Base-by-base conservation (phyloP, 1,140 invertebrate genomes). In the Brachionus koreanus region DNA sequence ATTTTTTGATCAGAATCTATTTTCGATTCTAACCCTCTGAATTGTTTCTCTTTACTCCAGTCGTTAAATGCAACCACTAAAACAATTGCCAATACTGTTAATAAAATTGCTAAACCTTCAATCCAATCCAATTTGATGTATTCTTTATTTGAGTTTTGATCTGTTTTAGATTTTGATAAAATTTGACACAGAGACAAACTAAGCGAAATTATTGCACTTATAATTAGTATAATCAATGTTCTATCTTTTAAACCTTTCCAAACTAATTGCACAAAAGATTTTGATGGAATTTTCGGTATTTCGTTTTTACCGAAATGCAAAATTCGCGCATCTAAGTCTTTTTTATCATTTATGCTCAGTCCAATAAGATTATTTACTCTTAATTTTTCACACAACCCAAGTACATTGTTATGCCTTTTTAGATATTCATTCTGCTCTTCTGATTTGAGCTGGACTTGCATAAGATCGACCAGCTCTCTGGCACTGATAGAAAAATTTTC, bases 181-280 rank as follows among this genome's bases (percentile, higher is more conserved):
- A 29, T 29, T 42, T 74, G 83, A 85, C 88, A 88, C 85, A 88
- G 88, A 43, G 87, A 87, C 84, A 89, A 85, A 84, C 85, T 86
- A 84, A 89, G 84, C 74, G 88, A 88, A 63, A 89, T 85, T 83
- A 88, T 74, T 82, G 87, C 87, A 84, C 87, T 87, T 29, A 88
- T 84, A 82, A 89, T 86, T 72, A 91, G 85, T 90, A 99, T 98
- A 88, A 98, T 97, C 86, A 99, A 93, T 82, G 97, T 99, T 84
- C 98, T 94, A 91, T 99, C 97, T 90, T 99, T 97, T 87, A 99
- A 91, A 83, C 97, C 97, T 91, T 99, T 97, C 96, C 96, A 98
- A 85, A 99, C 95, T 89, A 99, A 91, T 86, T 93, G 94, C 86
- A 98, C 91, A 92, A 99, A 99, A 84, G 95, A 96, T 92, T 99